These are phyloP conservation scores for Darevskia nairensis DNA, from an alignment of 2,797 vertebrate genomes.

Conservation along the genomic window DNA sequence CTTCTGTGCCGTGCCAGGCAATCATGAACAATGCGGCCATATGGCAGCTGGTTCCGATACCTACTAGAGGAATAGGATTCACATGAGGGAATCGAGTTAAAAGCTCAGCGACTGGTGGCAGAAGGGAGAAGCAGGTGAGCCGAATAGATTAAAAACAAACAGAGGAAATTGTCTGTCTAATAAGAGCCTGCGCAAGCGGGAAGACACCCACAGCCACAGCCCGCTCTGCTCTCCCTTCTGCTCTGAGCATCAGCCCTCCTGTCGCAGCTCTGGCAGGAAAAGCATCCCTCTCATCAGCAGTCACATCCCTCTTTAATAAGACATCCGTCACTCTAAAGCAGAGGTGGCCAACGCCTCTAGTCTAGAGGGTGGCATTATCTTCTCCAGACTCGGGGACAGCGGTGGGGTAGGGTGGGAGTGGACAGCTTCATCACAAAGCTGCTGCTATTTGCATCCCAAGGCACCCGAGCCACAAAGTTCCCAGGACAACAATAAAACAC, in stretches of 20 bases:
- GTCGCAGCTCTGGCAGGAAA: rapidly evolving
- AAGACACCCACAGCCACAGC: neutral
- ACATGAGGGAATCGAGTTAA: slow-evolving; percentile 8
- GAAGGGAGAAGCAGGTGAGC: neutral
- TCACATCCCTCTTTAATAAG: neutral
- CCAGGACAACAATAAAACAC: no score
- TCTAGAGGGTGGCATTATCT: no score
- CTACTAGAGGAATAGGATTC: slow-evolving; percentile 5
- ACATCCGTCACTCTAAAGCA: neutral
- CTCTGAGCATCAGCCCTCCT: neutral
- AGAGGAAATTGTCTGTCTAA: neutral
- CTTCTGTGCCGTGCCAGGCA: neutral
- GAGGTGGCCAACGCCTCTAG: no score
- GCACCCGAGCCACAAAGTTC: no score
- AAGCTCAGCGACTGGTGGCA: slow-evolving; percentile 15
- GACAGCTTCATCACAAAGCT: neutral
- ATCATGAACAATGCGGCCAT: neutral
- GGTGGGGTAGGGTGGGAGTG: neutral
- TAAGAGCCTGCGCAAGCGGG: rapidly evolving
- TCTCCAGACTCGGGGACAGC: neutral
- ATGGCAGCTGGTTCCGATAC: neutral
- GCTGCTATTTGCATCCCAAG: neutral
- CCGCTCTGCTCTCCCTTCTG: neutral
- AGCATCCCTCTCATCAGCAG: neutral
- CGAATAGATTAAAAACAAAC: slow-evolving; percentile 6